Evolutionary conservation across 2,113 vertebrate species (phyloP), one percentile per base, ranked within the genome.

Genomic region (Pseudorasbora parva): DNA sequence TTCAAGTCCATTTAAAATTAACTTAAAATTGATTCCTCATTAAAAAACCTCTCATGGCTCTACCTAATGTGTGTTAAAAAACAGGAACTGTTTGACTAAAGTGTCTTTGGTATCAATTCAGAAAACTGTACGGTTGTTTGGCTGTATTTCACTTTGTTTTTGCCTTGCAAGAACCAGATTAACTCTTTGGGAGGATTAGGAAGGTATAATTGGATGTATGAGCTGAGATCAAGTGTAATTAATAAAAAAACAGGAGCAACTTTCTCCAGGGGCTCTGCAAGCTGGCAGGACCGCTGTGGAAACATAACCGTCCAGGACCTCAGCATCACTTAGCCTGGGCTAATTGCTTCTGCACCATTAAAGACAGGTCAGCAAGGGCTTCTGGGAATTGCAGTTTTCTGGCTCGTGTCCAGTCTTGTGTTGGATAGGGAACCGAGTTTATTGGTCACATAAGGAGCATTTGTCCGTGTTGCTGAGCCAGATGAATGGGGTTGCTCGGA

Each of bases 181-280:
- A 30, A 10, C n/a, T 62, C 23, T 54, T 84, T 80, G 5, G 78
- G 82, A 90, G 84, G 87, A 81, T 73, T 82, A 64, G 49, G 51
- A 71, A 86, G 79, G 84, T 79, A 73, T 86, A 89, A 92, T 90
- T 90, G 87, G 90, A 90, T 90, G 87, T 90, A 85, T 89, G 86
- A 88, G 86, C 88, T 88, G 74, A 87, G 82, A 92, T 93, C 91
- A 91, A 90, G 91, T 91, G 92, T 94, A 93, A 94, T 93, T 93
- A 95, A 91, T 90, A 74, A 66, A 83, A 87, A 82, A 84, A 33
- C 30, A 80, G 75, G 60, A 62, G 19, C 5, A 17, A 68, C 8
- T 27, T 80, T 54, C 85, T 83, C 59, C 5, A 71, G 81, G 81
- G 81, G 69, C 62, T 47, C 43, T 21, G 64, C 60, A 56, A 64